phyloP scores from a whole-genome alignment of 92 coral and sea anemone species.

The Epizoanthus rinbou region DNA sequence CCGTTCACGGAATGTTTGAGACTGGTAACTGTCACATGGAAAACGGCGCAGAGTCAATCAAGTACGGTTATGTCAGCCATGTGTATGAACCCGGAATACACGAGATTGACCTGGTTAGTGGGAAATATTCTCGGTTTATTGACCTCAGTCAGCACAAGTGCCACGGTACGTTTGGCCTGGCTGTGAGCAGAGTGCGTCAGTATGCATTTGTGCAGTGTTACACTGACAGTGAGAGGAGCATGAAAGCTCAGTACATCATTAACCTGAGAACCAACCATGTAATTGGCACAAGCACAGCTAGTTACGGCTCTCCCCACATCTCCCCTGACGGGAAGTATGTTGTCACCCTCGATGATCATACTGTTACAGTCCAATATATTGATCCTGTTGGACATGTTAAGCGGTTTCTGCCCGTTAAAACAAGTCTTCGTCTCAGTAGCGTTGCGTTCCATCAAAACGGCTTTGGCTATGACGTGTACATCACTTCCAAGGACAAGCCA shows the following conservation, averaged over 20 bases:
- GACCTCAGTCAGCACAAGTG: conserved; percentile 61
- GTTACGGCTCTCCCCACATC: conserved; percentile 61
- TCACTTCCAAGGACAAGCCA: conserved; percentile 66
- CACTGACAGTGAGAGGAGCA: conserved; percentile 54
- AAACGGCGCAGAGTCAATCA: conserved; percentile 35
- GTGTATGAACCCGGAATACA: conserved; percentile 69
- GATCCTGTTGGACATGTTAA: conserved; percentile 57
- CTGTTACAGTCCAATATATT: conserved; percentile 55
- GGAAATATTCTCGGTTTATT: conserved; percentile 58
- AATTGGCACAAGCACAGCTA: conserved; percentile 39
- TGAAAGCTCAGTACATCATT: conserved; percentile 54
- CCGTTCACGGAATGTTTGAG: conserved; percentile 59
- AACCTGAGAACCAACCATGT: conserved; percentile 51
- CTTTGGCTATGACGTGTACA: conserved; percentile 72
- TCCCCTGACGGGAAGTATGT: conserved; percentile 76
- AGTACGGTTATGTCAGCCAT: conserved; percentile 72
- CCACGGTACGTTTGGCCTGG: conserved; percentile 66
- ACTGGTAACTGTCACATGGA: conserved; percentile 66
- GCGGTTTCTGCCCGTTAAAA: conserved; percentile 63
- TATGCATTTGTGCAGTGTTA: conserved; percentile 72
- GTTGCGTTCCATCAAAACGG: conserved; percentile 60
- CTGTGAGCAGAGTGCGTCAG: conserved; percentile 43
- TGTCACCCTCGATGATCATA: conserved; percentile 58
- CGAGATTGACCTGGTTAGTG: conserved; percentile 60
- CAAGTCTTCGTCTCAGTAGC: conserved; percentile 62